Evolutionary conservation across 2,797 vertebrate species (phyloP).

Genomic region (Myotis daubentonii): DNA sequence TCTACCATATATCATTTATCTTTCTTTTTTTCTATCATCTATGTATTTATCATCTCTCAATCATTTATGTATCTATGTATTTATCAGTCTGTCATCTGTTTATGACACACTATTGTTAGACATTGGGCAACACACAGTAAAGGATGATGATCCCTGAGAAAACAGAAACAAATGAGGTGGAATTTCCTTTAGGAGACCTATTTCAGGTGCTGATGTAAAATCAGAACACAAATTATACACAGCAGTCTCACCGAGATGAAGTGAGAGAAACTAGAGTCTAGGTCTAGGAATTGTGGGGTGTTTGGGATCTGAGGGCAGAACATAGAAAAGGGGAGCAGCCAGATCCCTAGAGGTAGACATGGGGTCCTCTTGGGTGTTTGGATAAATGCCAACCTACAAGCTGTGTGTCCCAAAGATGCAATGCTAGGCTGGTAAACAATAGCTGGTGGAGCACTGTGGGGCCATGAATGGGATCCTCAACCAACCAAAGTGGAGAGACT

Average conservation of each 20-base stretch:
- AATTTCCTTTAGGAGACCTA: background rate
- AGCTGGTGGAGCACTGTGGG: accelerated
- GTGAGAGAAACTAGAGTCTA: background rate
- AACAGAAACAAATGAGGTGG: too few relatives aligned
- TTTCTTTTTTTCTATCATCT: background rate
- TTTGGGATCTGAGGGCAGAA: too few relatives aligned
- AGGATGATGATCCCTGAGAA: accelerated
- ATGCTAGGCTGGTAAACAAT: accelerated
- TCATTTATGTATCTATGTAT: background rate
- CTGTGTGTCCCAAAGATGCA: too few relatives aligned
- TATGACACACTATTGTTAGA: background rate
- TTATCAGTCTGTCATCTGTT: background rate
- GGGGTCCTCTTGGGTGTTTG: accelerated
- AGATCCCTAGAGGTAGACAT: accelerated
- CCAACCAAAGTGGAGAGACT: accelerated
- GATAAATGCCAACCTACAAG: accelerated
- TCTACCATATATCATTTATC: background rate
- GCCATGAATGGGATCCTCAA: accelerated
- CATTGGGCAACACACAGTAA: background rate
- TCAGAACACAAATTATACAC: too few relatives aligned
- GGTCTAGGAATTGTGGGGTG: too few relatives aligned
- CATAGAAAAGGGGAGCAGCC: background rate
- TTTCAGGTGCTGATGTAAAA: background rate
- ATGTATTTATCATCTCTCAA: too few relatives aligned
- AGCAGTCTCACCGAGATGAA: background rate